Evolutionary conservation across 2,797 vertebrate species (phyloP).

Genomic region (Alectoris magna): DNA sequence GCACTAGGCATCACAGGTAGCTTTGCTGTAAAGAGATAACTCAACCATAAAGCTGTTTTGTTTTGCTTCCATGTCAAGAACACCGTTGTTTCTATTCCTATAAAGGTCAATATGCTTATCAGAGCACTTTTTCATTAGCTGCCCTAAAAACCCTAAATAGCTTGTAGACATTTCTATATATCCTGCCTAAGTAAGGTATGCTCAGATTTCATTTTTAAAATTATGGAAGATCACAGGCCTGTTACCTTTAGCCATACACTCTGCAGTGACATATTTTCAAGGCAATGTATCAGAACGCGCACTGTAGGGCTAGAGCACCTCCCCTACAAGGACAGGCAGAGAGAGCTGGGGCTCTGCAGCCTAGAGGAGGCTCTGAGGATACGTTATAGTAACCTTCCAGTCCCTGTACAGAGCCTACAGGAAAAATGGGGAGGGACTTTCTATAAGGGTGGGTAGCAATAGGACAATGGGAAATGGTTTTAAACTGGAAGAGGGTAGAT

Average conservation of each 20-base stretch:
- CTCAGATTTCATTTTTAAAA: background rate
- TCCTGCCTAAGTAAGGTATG: fast-evolving
- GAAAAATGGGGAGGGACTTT: too few species aligned
- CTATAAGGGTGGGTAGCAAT: too few species aligned
- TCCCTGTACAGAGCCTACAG: too few species aligned
- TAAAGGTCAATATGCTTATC: background rate
- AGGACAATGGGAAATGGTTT: too few species aligned
- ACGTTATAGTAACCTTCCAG: too few species aligned
- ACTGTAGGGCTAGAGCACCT: too few species aligned
- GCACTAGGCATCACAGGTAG: background rate
- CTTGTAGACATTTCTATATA: background rate
- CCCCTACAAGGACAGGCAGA: too few species aligned
- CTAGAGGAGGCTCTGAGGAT: too few species aligned
- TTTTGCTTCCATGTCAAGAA: background rate
- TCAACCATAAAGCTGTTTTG: background rate
- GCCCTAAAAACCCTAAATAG: fast-evolving
- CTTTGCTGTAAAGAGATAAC: background rate
- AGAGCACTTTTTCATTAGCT: background rate
- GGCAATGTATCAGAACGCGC: background rate
- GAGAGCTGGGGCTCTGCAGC: too few species aligned
- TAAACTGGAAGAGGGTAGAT: too few species aligned
- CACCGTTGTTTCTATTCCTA: background rate
- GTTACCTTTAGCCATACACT: background rate
- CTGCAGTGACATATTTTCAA: background rate
- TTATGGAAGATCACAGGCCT: background rate